Evolutionary conservation across 2,113 vertebrate genomes (phyloP).

Genomic region (Octodon degus): DNA sequence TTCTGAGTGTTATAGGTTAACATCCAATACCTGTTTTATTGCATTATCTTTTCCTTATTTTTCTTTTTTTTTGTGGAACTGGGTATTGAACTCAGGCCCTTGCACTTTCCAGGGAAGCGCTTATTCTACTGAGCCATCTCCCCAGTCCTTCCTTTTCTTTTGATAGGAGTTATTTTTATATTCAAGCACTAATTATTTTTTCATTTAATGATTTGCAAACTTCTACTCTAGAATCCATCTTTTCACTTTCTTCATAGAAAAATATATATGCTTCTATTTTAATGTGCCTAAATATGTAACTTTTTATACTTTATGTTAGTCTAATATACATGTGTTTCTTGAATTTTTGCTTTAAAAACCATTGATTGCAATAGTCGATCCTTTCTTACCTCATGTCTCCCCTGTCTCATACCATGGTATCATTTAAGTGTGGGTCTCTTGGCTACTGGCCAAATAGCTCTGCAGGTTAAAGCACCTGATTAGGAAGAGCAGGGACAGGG

Average conservation of each 20-base stretch:
- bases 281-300: background rate
- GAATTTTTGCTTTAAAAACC: slow-evolving; percentile 21
- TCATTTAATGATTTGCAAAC: background rate
- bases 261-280: background rate
- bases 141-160: background rate
- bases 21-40: background rate
- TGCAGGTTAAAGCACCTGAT: too few relatives aligned
- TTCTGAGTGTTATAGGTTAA: background rate
- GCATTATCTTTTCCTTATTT: background rate
- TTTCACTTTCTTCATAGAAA: background rate
- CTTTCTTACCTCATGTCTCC: background rate
- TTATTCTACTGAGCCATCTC: too few relatives aligned
- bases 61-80: too few relatives aligned
- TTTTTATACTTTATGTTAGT: background rate
- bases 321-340: background rate
- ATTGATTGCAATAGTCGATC: background rate
- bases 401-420: background rate
- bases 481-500: too few relatives aligned
- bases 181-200: background rate
- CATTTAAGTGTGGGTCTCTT: slow-evolving; percentile 8
- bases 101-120: too few relatives aligned
- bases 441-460: too few relatives aligned
- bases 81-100: too few relatives aligned
- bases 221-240: background rate
- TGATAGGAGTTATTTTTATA: background rate